Evolutionary conservation across 2,888 invertebrate genomes (phyloP), one percentile per base, ranked within the genome.

Genomic region (Agapostemon virescens): DNA sequence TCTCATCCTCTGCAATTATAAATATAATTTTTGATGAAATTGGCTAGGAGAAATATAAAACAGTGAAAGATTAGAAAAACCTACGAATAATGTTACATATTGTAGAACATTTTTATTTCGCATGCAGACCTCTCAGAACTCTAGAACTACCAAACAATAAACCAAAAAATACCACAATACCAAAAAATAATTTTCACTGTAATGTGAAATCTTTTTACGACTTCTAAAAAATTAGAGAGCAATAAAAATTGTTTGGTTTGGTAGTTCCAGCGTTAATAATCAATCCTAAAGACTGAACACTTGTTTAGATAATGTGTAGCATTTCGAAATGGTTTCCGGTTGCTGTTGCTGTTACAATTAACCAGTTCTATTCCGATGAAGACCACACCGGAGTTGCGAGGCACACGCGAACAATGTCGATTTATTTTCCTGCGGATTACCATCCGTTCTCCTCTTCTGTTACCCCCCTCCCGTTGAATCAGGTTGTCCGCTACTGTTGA

Each of bases 381-480:
- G 20, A 49, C 49, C n/a, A n/a, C n/a, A n/a, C 20, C n/a, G 49
- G 3, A 49, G 49, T 11, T n/a, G n/a, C 49, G 49, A 4, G 11
- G n/a, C 49, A 49, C n/a, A 49, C 49, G n/a, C 49, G n/a, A 49
- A 49, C n/a, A n/a, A n/a, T 49, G n/a, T 49, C 49, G 49, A 49
- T 49, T 49, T 55, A 23, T 55, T 30, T 61, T 58, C 49, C 38
- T 49, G 15, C 61, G 63, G 49, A 64, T 49, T 38, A 74, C n/a
- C 63, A 49, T 63, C 64, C 30, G 69, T 69, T 69, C 49, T 40
- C 45, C 38, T 17, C 45, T 61, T 49, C 45, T 15, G 15, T 17
- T 69, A 38, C 40, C 36, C 5, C 5, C n/a, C 23, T 49, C 52
- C 30, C 17, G 58, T 26, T 17, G 63, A 42, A 52, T 64, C 20